Evolutionary conservation across 2,113 vertebrate species (phyloP).

Genomic region (Formicarius rufipectus): DNA sequence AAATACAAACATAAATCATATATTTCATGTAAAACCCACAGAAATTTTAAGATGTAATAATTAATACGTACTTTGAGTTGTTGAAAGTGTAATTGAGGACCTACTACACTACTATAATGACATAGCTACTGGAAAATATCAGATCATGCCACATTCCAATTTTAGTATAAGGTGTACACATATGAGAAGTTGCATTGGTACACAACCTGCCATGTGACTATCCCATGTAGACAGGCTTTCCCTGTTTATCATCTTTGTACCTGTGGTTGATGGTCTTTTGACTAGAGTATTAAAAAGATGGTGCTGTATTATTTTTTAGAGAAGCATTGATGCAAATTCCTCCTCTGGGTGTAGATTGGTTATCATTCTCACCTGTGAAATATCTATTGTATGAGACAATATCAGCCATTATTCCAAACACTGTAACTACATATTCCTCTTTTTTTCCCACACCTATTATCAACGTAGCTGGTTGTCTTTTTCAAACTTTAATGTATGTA

Average conservation of each 20-base stretch:
- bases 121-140: neutral
- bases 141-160: neutral
- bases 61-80: neutral
- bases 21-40: neutral
- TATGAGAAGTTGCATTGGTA: neutral
- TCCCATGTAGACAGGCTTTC: neutral
- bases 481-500: neutral
- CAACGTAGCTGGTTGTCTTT: neutral
- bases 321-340: neutral
- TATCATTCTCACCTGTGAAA: neutral
- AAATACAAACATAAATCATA: neutral
- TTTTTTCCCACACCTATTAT: neutral
- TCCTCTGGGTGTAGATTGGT: neutral
- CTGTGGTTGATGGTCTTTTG: neutral
- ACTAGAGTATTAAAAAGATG: neutral
- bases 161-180: neutral
- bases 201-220: neutral
- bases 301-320: neutral
- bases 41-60: neutral
- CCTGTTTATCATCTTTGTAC: neutral
- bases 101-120: neutral
- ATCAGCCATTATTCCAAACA: neutral
- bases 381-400: neutral
- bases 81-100: neutral
- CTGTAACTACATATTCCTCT: neutral